These are phyloP conservation scores for Scaptomyza hsui DNA, from an alignment of 1,140 invertebrate species.

Conservation along the genomic window DNA sequence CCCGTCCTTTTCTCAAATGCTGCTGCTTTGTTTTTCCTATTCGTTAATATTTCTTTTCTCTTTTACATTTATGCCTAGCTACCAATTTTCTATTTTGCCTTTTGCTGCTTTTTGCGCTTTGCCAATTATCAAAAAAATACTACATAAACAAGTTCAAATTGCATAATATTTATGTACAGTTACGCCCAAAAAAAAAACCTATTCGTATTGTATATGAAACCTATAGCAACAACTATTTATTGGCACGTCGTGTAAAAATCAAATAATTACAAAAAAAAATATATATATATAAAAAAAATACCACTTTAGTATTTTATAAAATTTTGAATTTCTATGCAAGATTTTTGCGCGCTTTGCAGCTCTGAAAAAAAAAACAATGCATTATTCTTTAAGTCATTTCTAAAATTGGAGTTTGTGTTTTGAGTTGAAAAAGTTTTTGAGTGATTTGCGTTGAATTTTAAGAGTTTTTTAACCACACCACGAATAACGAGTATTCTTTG, in stretches of 20 bases:
- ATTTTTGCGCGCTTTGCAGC: constrained; percentile 48
- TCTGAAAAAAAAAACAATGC: constrained; percentile 10
- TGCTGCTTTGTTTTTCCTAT: constrained; percentile 47
- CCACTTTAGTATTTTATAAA: constrained; percentile 16
- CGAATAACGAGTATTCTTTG: constrained; percentile 46
- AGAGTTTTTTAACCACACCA: constrained; percentile 59
- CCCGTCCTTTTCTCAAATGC: constrained; percentile 40
- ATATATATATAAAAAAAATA: constrained; percentile 24
- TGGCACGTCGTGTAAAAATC: constrained; percentile 70
- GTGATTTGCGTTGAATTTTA: constrained; percentile 35
- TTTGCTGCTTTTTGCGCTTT: constrained; percentile 35
- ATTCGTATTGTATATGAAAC: constrained; percentile 53
- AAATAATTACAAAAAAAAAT: constrained; percentile 21
- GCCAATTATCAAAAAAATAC: constrained; percentile 9
- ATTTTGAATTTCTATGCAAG: constrained; percentile 50
- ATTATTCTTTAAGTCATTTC: constrained; percentile 23
- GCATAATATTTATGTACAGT: constrained; percentile 51
- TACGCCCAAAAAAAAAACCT: constrained; percentile 49
- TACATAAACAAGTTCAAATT: constrained; percentile 4
- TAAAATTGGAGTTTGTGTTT: constrained; percentile 45
- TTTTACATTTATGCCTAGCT: constrained; percentile 26
- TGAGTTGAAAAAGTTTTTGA: constrained; percentile 34
- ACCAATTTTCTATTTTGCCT: constrained; percentile 26
- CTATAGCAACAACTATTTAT: constrained; percentile 49
- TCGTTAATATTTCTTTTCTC: neutral